Evolutionary conservation across 2,797 vertebrate species (phyloP), one percentile per base, ranked within the genome.

Genomic region (Lates japonicus): DNA sequence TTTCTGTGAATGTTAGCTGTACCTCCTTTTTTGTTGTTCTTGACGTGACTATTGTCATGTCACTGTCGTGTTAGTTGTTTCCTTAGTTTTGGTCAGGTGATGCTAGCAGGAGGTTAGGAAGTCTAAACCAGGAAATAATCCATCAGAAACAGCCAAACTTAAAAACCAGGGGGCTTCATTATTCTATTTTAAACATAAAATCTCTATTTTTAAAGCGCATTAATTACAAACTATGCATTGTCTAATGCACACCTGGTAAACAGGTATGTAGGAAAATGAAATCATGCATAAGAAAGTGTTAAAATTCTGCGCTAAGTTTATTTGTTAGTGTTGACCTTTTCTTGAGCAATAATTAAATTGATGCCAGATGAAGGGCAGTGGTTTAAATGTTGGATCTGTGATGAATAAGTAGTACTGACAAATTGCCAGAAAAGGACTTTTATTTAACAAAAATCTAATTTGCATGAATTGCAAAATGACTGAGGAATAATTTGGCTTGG

Each of bases 81-180:
- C 19, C 48, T 67, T 8, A 3, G 54, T 76, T 73, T 80, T 66
- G 71, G 16, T 63, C 63, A 64, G 62, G 46, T 35, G 46, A 59
- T 17, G 70, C 58, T 58, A 29, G 9, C 51, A 17, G 70, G 41
- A 42, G 41, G 11, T 17, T 0, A 20, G 10, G 25, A 16, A 35
- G 17, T 55, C 61, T 52, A 16, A 60, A n/a, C 3, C 0, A 73
- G 29, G 52, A 72, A 52, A 22, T 51, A 59, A 33, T 52, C 51
- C n/a, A 25, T 52, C 51, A 25, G 13, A 25, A 52, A 52, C 7
- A 6, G 37, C 37, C 5, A 37, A 37, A 37, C 37, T 37, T 37
- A 37, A 37, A 2, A 37, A 37, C 37, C 37, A 37, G 9, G 37
- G 9, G 9, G 9, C 37, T 29, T 29, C 25, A 1, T 29, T 29